These are phyloP conservation scores for Spongilla lacustris DNA, from an alignment of 37 sponge, comb jelly and placozoan species.

Conservation along the genomic window DNA sequence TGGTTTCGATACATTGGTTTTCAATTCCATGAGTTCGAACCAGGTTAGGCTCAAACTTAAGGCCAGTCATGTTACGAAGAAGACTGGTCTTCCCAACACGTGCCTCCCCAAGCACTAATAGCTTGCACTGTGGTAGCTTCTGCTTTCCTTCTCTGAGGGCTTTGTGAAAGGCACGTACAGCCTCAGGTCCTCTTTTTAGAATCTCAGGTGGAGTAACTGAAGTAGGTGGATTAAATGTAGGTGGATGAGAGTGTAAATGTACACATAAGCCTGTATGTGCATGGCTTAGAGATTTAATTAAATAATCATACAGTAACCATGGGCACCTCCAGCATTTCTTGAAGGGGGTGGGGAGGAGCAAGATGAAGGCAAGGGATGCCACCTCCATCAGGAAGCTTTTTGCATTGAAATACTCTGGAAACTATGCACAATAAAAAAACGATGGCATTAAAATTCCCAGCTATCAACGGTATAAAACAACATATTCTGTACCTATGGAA, in stretches of 20 bases:
- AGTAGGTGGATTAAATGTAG: background rate
- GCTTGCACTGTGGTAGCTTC: constrained; percentile 53
- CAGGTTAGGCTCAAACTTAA: constrained; percentile 13
- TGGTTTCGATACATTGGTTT: constrained; percentile 33
- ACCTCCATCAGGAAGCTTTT: too few species aligned
- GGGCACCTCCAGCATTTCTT: too few species aligned
- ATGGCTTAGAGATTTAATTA: too few species aligned
- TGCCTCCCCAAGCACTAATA: constrained; percentile 61
- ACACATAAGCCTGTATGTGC: too few species aligned
- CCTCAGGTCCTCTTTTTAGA: constrained; percentile 20
- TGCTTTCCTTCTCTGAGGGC: constrained; percentile 40
- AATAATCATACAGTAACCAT: too few species aligned
- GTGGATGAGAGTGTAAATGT: too few species aligned
- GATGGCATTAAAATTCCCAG: too few species aligned
- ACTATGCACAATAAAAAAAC: too few species aligned
- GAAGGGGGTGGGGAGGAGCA: too few species aligned
- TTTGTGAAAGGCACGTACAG: constrained; percentile 10
- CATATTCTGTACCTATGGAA: background rate
- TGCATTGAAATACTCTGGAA: too few species aligned
- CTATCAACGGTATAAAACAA: too few species aligned
- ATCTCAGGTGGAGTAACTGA: constrained; percentile 54
- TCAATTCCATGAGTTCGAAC: constrained; percentile 58
- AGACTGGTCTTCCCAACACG: constrained; percentile 65
- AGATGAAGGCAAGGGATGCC: too few species aligned
- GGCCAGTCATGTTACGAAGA: constrained; percentile 19